phyloP scores from a whole-genome alignment of 2,888 invertebrate species.

The Pegoplata infirma region DNA sequence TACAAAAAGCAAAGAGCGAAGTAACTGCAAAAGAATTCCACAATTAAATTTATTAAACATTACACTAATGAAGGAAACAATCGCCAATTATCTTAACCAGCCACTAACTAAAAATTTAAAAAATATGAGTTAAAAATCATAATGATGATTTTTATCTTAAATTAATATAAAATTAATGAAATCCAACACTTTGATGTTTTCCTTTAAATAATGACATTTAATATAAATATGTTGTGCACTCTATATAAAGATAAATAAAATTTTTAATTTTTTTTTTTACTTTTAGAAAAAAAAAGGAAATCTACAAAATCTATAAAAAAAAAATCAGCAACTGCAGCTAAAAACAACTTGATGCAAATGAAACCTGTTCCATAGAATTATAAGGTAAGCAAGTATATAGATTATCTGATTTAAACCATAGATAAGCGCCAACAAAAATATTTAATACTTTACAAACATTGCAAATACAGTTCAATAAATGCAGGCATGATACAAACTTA shows the following conservation, averaged over 20 bases:
- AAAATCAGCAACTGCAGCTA: neutral
- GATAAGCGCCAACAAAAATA: slow-evolving; percentile 60
- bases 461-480: neutral
- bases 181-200: slow-evolving; percentile 6
- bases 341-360: neutral
- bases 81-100: no score
- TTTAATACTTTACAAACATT: no score
- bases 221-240: neutral
- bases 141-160: slow-evolving; percentile 22
- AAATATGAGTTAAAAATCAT: neutral
- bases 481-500: neutral
- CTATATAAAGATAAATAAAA: neutral
- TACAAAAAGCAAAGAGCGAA: no score
- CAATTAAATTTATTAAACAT: no score
- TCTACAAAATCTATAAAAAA: neutral
- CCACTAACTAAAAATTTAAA: no score
- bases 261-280: neutral
- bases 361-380: slow-evolving; percentile 28
- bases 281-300: neutral
- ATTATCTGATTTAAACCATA: slow-evolving; percentile 57
- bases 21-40: no score
- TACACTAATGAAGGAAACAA: no score
- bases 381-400: slow-evolving; percentile 2
- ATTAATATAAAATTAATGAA: neutral
- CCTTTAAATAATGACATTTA: slow-evolving; percentile 22